Base-by-base conservation (phyloP, 2,888 invertebrate species). In the Philopedon plagiatum region DNA sequence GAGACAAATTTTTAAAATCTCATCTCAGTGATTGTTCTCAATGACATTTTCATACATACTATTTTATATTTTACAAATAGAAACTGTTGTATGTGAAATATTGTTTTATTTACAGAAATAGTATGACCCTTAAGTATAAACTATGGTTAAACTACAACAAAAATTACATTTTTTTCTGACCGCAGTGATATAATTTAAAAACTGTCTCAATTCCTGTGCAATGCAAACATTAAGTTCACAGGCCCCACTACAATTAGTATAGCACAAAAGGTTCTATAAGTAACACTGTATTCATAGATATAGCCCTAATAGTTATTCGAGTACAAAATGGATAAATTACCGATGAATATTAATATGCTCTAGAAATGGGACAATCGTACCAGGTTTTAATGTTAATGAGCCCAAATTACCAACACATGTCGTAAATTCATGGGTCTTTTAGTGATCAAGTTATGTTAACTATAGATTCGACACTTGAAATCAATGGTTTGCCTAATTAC, bases 221-320 rank as follows among this genome's bases (percentile, higher is more conserved):
- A 80, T 96, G 97, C 0, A 91, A 97, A 97, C 86, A 94, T 99
- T 44, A 97, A 97, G 84, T 99, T 96, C 85, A 92, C 95, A 78
- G 97, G 98, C 79, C 89, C 93, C 5, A 88, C 90, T 41, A 94
- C 94, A 76, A 97, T 97, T 21, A 93, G 94, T 15, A 95, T 98
- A n/a, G 97, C 99, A 0, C 96, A 98, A 82, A 99, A 99, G n/a
- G n/a, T n/a, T n/a, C n/a, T 86, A 91, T 99, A 89, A 98, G 98
- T 11, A 99, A 99, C 85, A 99, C 98, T 0, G 99, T 99, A 9
- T 99, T 99, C 85, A 98, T 99, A 80, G 99, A 99, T 85, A 90
- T 98, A 69, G 99, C 99, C 0, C 86, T 99, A 54, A 96, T 99
- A 76, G 96, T 99, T 54, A 94, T 97, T 66, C 98, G 98, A 0